phyloP scores from a whole-genome alignment of 2,113 vertebrate genomes.

The Barbus barbus region DNA sequence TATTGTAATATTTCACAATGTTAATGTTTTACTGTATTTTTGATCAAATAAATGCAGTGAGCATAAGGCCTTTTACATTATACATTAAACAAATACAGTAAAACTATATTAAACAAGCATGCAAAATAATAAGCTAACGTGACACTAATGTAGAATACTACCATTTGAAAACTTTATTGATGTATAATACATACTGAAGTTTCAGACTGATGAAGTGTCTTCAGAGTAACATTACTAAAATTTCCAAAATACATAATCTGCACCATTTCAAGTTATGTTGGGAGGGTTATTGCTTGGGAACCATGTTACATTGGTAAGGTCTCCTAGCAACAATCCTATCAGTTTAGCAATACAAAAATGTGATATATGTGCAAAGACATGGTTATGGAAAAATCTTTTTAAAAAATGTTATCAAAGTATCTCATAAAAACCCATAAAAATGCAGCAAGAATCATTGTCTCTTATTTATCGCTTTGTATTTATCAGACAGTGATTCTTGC shows the following conservation, averaged over 20 bases:
- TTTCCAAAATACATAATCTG: not conserved
- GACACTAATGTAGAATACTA: not conserved
- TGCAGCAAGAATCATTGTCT: not conserved
- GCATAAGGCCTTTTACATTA: too few relatives aligned
- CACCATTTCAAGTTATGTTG: not conserved
- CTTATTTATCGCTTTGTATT: not conserved
- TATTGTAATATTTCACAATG: too few relatives aligned
- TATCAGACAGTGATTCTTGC: not conserved
- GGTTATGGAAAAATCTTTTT: not conserved
- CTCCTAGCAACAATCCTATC: constrained; percentile 41
- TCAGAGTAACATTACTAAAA: not conserved
- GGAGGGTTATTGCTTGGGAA: constrained; percentile 33
- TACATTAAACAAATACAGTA: too few relatives aligned
- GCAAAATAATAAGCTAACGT: not conserved
- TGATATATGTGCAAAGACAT: not conserved
- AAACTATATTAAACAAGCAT: too few relatives aligned
- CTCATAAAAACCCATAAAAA: not conserved
- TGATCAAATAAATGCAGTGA: not conserved
- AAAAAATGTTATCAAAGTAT: not conserved
- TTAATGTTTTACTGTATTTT: too few relatives aligned
- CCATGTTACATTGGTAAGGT: not conserved
- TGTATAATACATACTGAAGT: not conserved
- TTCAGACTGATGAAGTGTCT: not conserved
- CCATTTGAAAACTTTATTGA: not conserved
- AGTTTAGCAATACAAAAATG: constrained; percentile 21